phyloP scores from a whole-genome alignment of 2,888 invertebrate species.

The Leistus spinibarbis region DNA sequence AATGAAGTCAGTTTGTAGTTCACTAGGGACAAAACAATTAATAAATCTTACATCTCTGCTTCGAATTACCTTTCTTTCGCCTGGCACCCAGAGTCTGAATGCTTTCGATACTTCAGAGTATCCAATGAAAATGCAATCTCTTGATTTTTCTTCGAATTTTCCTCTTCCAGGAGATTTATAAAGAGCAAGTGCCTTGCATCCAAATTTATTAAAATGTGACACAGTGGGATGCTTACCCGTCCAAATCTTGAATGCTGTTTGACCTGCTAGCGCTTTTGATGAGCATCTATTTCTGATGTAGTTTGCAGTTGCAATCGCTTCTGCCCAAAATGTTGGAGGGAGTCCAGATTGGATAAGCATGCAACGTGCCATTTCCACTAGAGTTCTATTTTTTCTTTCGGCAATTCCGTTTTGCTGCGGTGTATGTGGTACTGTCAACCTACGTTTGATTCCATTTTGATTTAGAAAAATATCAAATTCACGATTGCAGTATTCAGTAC shows the following conservation, averaged over 20 bases:
- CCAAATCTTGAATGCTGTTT: conserved; percentile 7
- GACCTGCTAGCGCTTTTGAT: neutral
- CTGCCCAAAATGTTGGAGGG: neutral
- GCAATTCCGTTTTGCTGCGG: neutral
- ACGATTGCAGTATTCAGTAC: no score
- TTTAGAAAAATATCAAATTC: no score
- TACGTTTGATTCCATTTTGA: no score
- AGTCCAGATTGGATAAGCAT: conserved; percentile 2
- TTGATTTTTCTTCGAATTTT: conserved; percentile 43
- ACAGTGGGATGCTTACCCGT: conserved; percentile 10
- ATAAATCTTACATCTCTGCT: conserved; percentile 42
- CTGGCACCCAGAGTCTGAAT: no score
- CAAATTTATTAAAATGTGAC: conserved; percentile 22
- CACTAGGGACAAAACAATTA: neutral
- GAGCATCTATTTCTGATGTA: neutral
- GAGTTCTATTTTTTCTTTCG: neutral
- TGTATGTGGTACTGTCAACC: neutral
- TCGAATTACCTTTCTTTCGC: no score
- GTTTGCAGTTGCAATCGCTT: conserved; percentile 6
- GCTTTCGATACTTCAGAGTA: conserved; percentile 43
- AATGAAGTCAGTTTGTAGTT: no score
- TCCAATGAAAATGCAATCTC: conserved; percentile 40
- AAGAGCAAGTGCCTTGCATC: conserved; percentile 34
- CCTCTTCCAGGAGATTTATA: conserved; percentile 38
- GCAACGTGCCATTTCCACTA: neutral